Evolutionary conservation across 2,113 vertebrate species (phyloP).

Genomic region (Dicrurus megarhynchus): DNA sequence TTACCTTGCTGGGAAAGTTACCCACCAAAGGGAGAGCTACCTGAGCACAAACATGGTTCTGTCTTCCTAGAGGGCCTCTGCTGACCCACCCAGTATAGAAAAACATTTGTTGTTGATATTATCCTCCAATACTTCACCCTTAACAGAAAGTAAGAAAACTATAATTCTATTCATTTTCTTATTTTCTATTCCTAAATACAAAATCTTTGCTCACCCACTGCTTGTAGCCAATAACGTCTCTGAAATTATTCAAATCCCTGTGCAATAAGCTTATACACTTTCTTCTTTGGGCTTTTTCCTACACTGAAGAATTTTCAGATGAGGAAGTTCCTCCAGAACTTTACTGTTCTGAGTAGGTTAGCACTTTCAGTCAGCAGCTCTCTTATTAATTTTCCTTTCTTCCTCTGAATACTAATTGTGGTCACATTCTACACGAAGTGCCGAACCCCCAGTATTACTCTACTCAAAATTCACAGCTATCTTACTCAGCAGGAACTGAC

Average conservation of each 20-base stretch:
- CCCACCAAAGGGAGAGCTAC: neutral
- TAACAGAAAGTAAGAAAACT: neutral
- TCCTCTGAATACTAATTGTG: neutral
- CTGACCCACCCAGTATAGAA: neutral
- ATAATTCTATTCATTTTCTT: neutral
- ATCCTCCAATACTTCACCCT: neutral
- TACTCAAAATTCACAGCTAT: neutral
- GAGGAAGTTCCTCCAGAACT: neutral
- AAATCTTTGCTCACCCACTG: neutral
- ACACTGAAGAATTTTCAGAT: neutral
- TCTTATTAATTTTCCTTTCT: neutral
- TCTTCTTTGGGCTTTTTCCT: neutral
- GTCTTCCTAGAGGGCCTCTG: neutral
- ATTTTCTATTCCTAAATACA: neutral
- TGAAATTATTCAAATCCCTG: neutral
- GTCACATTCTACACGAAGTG: neutral
- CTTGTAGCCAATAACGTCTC: neutral
- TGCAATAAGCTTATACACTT: neutral
- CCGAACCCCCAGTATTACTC: neutral
- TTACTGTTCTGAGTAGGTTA: neutral
- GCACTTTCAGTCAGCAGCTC: neutral
- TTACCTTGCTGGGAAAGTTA: neutral
- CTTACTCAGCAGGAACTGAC: neutral
- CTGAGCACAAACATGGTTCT: neutral
- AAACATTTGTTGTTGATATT: fast-evolving